phyloP scores from a whole-genome alignment of 2,888 invertebrate genomes.

The Ferdinandea cuprea region DNA sequence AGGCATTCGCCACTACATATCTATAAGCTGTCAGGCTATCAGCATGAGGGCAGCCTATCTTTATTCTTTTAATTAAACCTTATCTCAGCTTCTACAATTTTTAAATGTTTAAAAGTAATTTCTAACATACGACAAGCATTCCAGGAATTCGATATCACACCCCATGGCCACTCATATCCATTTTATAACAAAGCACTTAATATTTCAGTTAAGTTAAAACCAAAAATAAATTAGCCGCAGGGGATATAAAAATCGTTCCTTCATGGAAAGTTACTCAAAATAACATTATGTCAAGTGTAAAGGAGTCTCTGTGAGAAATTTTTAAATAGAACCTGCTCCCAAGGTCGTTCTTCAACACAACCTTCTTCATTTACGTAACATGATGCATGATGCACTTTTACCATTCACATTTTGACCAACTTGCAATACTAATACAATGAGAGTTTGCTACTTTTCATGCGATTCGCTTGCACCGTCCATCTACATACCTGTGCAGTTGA shows the following conservation, averaged over 20 bases:
- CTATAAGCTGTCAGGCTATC: too few relatives aligned
- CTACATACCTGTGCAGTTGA: background rate
- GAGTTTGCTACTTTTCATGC: constrained; percentile 4
- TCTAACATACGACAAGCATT: too few relatives aligned
- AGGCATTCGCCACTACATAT: too few relatives aligned
- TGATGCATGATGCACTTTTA: background rate
- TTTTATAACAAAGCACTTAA: background rate
- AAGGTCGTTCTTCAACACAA: constrained; percentile 18
- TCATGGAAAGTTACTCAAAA: background rate
- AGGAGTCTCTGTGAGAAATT: background rate
- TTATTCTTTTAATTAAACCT: too few relatives aligned
- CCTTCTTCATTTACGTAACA: background rate
- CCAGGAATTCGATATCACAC: too few relatives aligned
- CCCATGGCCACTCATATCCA: background rate
- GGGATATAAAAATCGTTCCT: background rate
- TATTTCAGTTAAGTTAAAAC: background rate
- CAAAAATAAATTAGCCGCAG: background rate
- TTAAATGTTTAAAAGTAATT: too few relatives aligned
- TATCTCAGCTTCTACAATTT: too few relatives aligned
- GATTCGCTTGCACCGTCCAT: constrained; percentile 4
- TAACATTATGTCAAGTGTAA: background rate
- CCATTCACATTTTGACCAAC: constrained; percentile 16
- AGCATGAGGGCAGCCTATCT: too few relatives aligned
- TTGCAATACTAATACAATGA: constrained; percentile 14
- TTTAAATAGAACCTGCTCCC: background rate